Evolutionary conservation across 2,113 vertebrate species (phyloP).

Genomic region (Proteles cristata): DNA sequence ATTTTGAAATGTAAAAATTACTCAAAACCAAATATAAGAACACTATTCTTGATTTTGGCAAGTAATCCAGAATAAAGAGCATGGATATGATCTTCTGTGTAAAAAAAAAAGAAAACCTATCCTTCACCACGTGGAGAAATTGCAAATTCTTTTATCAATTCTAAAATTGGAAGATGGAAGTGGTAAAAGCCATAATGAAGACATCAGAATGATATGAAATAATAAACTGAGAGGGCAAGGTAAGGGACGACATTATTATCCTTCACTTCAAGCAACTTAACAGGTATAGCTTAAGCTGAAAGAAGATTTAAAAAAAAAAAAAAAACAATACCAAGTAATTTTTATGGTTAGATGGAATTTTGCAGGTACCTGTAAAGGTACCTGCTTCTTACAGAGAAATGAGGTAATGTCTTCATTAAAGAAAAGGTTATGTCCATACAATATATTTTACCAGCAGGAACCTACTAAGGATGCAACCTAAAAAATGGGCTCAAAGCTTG

Average conservation of each 20-base stretch:
- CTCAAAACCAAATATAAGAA: not conserved
- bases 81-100: not conserved
- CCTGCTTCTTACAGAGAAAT: not conserved
- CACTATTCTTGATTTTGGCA: not conserved
- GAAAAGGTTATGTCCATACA: not conserved
- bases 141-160: not conserved
- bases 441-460: not conserved
- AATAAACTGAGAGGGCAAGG: not conserved
- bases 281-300: not conserved
- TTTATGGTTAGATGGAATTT: not conserved
- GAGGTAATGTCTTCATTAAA: not conserved
- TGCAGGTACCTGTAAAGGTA: not conserved
- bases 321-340: constrained; percentile 1
- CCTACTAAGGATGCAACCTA: not conserved
- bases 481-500: not conserved
- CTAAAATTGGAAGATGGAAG: not conserved
- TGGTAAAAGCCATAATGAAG: not conserved
- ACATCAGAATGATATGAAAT: not conserved
- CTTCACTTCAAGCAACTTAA: not conserved
- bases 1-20: not conserved
- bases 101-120: not conserved
- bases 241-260: not conserved
- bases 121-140: not conserved
- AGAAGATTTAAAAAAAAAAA: not conserved
- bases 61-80: not conserved